Evolutionary conservation across 2,888 invertebrate genomes (phyloP).

Genomic region (Temnothorax rugatulus): DNA sequence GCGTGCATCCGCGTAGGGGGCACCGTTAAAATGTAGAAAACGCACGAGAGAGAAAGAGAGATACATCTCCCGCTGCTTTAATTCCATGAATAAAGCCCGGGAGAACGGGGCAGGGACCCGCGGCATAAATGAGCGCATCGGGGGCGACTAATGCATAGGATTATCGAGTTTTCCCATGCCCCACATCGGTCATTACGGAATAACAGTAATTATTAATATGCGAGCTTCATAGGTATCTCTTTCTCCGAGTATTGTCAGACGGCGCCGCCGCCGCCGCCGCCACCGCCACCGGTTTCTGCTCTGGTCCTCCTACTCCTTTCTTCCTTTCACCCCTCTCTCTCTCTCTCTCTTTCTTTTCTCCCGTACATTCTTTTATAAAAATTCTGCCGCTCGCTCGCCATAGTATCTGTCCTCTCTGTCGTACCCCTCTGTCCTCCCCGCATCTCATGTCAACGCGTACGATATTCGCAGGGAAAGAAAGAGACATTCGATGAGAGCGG

Average conservation of each 20-base stretch:
- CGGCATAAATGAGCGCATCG: conserved; percentile 81
- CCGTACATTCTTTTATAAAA: conserved; percentile 64
- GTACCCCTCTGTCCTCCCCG: conserved; percentile 35
- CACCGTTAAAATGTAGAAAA: conserved; percentile 79
- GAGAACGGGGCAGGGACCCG: conserved; percentile 69
- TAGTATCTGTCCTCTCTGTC: conserved; percentile 21
- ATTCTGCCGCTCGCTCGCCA: conserved; percentile 46
- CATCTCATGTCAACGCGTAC: conserved; percentile 46
- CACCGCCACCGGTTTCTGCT: conserved; percentile 30
- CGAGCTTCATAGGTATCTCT: conserved; percentile 77
- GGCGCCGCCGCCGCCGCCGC: conserved; percentile 36
- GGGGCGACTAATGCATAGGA: conserved; percentile 84
- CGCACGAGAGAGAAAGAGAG: conserved; percentile 61
- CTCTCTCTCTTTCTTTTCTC: conserved; percentile 28
- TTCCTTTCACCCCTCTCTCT: conserved; percentile 27
- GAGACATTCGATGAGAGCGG: conserved; percentile 85
- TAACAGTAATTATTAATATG: conserved; percentile 86
- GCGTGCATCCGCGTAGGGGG: conserved; percentile 56
- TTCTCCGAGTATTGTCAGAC: conserved; percentile 78
- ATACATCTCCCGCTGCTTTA: conserved; percentile 80
- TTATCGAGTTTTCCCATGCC: conserved; percentile 86
- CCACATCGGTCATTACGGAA: conserved; percentile 85
- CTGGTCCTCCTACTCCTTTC: conserved; percentile 38
- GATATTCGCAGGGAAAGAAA: conserved; percentile 61
- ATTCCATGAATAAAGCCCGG: conserved; percentile 82